A percentile compares a stretch with the other conserved stretches of the same genome.
Conservation (phyloP, 2,797 vertebrate species). For the Huso huso region DNA sequence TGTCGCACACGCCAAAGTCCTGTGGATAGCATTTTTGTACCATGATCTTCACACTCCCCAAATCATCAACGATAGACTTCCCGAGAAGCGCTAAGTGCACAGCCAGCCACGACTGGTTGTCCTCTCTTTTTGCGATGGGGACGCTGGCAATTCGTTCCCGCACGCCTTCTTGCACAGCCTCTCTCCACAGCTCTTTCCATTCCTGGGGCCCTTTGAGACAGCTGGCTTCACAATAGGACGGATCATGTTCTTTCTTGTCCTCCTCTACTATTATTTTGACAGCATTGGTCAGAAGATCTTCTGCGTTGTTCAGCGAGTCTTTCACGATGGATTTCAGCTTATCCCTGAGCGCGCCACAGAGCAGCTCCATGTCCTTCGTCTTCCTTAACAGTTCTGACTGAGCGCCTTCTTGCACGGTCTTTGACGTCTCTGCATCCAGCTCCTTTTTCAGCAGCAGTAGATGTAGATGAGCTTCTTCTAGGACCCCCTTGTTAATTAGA, state of each 20-base stretch:
- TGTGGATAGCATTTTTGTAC: conserved; percentile 66
- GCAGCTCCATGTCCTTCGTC: conserved; percentile 71
- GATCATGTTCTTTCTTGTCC: conserved; percentile 39
- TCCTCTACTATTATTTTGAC: conserved; percentile 66
- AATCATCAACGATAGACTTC: conserved; percentile 51
- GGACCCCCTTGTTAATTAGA: conserved; percentile 62
- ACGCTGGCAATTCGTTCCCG: conserved; percentile 45
- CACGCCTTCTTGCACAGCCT: conserved; percentile 54
- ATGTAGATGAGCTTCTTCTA: conserved; percentile 74
- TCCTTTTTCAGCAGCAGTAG: conserved; percentile 59
- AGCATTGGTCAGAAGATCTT: conserved; percentile 44
- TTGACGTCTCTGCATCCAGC: conserved; percentile 46
- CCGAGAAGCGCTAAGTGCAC: conserved; percentile 65
- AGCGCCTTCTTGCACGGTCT: conserved; percentile 29
- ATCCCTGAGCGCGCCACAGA: conserved; percentile 53
- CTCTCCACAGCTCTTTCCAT: conserved; percentile 71
- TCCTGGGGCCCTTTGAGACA: conserved; percentile 42
- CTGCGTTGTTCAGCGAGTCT: conserved; percentile 50
- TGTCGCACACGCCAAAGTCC: conserved; percentile 69
- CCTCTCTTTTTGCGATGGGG: conserved; percentile 33
- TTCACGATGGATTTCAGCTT: conserved; percentile 55
- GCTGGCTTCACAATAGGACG: conserved; percentile 18
- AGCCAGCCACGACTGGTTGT: conserved; percentile 49
- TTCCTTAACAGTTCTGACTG: conserved; percentile 52
- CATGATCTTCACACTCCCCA: conserved; percentile 61